Percentiles rank a stretch among this genome's conserved stretches.
phyloP scores from a whole-genome alignment of 1,140 invertebrate genomes.

The Aphelinus atriplicis region DNA sequence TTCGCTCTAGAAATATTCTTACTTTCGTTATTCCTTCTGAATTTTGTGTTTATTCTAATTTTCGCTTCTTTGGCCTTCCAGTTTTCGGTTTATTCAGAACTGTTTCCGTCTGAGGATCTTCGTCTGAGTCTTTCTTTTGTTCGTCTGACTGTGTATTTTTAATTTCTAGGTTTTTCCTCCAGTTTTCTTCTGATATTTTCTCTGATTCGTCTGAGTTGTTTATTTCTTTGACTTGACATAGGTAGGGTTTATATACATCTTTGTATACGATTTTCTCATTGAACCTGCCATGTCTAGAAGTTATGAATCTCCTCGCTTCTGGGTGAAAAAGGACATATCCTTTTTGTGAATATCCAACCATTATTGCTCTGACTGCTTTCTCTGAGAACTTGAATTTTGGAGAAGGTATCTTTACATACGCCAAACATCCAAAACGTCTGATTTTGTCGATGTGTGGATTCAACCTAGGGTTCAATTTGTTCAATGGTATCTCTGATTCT shows the following conservation, averaged over 20 bases:
- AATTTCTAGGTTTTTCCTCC: not conserved
- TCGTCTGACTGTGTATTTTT: not conserved
- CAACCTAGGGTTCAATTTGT: not conserved
- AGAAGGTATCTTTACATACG: constrained; percentile 3
- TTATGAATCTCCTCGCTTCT: not conserved
- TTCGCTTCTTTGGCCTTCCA: too few relatives aligned
- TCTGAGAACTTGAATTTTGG: constrained; percentile 1
- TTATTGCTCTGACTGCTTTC: constrained; percentile 10
- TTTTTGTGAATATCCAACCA: not conserved
- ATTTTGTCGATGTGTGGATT: not conserved
- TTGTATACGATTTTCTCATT: constrained; percentile 16
- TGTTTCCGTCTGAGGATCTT: not conserved
- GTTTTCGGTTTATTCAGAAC: not conserved
- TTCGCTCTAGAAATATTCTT: not conserved
- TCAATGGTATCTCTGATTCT: not conserved
- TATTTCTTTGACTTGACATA: not conserved
- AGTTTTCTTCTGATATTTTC: not conserved
- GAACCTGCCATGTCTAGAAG: constrained; percentile 5
- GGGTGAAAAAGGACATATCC: constrained; percentile 3
- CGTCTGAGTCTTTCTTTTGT: not conserved
- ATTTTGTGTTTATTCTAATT: too few relatives aligned
- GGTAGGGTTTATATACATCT: not conserved
- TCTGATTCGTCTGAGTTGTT: not conserved
- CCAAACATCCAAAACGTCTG: constrained; percentile 9
- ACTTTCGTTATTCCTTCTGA: not conserved